Evolutionary conservation across 2,113 vertebrate species (phyloP).

Genomic region (Ictidomys tridecemlineatus): DNA sequence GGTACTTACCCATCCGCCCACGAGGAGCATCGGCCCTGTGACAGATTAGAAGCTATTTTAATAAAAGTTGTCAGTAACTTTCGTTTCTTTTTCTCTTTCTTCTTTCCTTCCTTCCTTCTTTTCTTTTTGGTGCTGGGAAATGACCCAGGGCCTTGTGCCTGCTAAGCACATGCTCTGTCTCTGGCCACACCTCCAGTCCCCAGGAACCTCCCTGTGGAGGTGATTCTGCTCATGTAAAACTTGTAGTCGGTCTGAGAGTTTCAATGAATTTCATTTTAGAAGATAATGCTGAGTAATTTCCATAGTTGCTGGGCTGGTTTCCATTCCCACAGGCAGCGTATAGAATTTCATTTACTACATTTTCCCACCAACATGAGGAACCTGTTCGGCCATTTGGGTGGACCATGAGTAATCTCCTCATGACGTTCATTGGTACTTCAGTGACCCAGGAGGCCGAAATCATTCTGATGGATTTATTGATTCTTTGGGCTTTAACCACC

Average conservation of each 20-base stretch:
- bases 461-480: too few relatives aligned
- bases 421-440: too few relatives aligned
- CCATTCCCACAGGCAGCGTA: background rate
- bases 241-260: too few relatives aligned
- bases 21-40: too few relatives aligned
- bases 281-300: background rate
- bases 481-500: too few relatives aligned
- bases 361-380: background rate
- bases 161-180: background rate
- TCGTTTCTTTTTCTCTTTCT: too few relatives aligned
- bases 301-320: background rate
- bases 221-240: background rate
- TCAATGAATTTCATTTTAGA: background rate
- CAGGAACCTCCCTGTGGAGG: fast-evolving
- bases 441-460: too few relatives aligned
- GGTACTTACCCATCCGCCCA: fast-evolving
- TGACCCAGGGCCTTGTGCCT: background rate
- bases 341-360: background rate
- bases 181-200: background rate
- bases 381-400: too few relatives aligned
- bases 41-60: background rate
- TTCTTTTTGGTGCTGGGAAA: background rate
- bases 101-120: too few relatives aligned
- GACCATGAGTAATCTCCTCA: too few relatives aligned
- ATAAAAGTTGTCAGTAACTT: background rate